Evolutionary conservation across 2,888 invertebrate species (phyloP), one percentile per base, ranked within the genome.

Genomic region (Bellardia pandia): DNA sequence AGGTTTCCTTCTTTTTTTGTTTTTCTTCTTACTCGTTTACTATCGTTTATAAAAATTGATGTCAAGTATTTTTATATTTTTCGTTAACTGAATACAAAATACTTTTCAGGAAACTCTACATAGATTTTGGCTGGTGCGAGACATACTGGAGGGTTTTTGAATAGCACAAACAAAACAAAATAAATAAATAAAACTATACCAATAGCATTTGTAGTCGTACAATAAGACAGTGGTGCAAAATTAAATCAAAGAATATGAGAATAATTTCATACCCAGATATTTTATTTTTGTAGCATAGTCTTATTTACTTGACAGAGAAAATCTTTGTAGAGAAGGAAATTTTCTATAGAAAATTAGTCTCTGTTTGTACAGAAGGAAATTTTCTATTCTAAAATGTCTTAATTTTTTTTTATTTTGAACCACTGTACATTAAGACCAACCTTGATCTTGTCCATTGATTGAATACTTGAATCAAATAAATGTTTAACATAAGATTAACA

Each of bases 41-140:
- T 56, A 74, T 23, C 58, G 76, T 80, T 86, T 76, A 64, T 71
- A 60, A 78, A 82, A 85, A 87, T 87, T 78, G 77, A 87, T 87
- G 87, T 87, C 87, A 85, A 87, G 87, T 82, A 75, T 78, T 86
- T 83, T 64, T 68, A 45, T 60, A 45, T 60, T 75, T 74, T 79
- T 79, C 60, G 42, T 74, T 79, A 85, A 79, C 79, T 69, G 74
- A 74, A 72, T 66, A 84, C 51, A 77, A 66, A 86, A 56, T 45
- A 48, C 7, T 33, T 37, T n/a, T 9, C 42, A 40, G 53, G 23
- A 71, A 68, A 66, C 64, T 51, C 14, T 75, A 23, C 66, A 80
- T 45, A 53, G 69, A 79, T 80, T 76, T 80, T 76, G 33, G 14
- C 62, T 30, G 74, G 48, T 79, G 71, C 62, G 8, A 79, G 71